Evolutionary conservation across 2,888 invertebrate genomes (phyloP), one percentile per base, ranked within the genome.

Genomic region (Nematopogon swammerdamellus): DNA sequence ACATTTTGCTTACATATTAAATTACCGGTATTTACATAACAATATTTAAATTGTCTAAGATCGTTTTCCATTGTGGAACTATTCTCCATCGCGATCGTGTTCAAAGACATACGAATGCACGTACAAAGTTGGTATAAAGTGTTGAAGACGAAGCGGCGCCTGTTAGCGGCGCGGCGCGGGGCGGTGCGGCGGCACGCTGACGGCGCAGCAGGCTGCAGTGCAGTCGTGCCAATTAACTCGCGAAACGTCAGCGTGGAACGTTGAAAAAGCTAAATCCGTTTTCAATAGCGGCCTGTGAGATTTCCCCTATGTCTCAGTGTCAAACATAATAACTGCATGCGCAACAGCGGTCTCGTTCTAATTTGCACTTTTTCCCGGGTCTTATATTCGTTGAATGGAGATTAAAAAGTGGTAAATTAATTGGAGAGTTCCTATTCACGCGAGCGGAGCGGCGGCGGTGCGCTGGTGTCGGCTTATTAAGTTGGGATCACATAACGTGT

Each of bases 401-500:
- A 44, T 46, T 53, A 55, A 55, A 61, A 60, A 62, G 58, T 58
- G 52, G 58, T 59, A 66, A 65, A 70, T 69, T 69, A 68, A 65
- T 65, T 61, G 60, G 57, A 53, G 57, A 59, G 63, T 60, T 63
- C 60, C 63, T 64, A 63, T 63, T 65, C 63, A 65, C 64, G 63
- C 61, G 56, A 63, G 54, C 60, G 54, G 59, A 50, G 50, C 52
- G 55, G 51, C 55, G 55, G 57, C 58, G 53, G 59, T 50, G 50
- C 52, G 55, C 51, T 55, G 55, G 57, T 58, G 53, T 57, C 58
- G 53, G 51, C 54, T 61, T 64, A 65, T 66, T 68, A 65, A 64
- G 57, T 56, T 55, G 51, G 57, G 60, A 63, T 70, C 68, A 63
- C 68, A 70, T 67, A 64, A 63, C 65, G 62, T 57, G 63, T 60